A percentile compares a stretch with the other conserved stretches of the same genome.
These are phyloP conservation scores for Exephanes ischioxanthus DNA, from an alignment of 2,888 invertebrate genomes.

Conservation along the genomic window DNA sequence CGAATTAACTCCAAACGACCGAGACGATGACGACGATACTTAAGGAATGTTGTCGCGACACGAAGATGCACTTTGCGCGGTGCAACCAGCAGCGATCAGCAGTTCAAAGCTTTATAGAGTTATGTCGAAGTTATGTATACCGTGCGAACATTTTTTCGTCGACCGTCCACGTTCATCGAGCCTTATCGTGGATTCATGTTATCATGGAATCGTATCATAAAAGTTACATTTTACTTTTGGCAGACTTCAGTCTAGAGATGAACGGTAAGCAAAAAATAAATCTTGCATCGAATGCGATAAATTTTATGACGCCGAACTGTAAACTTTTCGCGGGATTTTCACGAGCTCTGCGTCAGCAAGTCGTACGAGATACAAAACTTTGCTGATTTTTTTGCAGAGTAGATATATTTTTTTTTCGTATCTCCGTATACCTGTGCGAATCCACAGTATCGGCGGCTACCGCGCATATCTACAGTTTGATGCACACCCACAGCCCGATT, in stretches of 20 bases:
- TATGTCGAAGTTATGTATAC: conserved; percentile 17
- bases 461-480: conserved; percentile 1
- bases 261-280: not conserved
- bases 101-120: conserved; percentile 6
- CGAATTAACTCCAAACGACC: conserved; percentile 56
- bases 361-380: conserved; percentile 14
- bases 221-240: not conserved
- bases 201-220: not conserved
- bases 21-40: conserved; percentile 57
- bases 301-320: not conserved
- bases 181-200: not conserved
- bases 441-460: not conserved
- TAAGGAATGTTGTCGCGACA: conserved; percentile 61
- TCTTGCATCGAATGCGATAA: not conserved
- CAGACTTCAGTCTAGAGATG: not conserved
- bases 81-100: conserved; percentile 20
- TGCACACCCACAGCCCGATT: conserved; percentile 43
- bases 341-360: not conserved
- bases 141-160: conserved; percentile 9
- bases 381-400: not conserved
- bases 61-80: conserved; percentile 66
- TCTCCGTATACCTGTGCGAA: conserved; percentile 13
- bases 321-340: not conserved
- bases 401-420: not conserved
- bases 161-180: not conserved